These are phyloP conservation scores for Ephydatia muelleri DNA, from an alignment of 37 sponge, comb jelly and placozoan genomes.

Conservation along the genomic window DNA sequence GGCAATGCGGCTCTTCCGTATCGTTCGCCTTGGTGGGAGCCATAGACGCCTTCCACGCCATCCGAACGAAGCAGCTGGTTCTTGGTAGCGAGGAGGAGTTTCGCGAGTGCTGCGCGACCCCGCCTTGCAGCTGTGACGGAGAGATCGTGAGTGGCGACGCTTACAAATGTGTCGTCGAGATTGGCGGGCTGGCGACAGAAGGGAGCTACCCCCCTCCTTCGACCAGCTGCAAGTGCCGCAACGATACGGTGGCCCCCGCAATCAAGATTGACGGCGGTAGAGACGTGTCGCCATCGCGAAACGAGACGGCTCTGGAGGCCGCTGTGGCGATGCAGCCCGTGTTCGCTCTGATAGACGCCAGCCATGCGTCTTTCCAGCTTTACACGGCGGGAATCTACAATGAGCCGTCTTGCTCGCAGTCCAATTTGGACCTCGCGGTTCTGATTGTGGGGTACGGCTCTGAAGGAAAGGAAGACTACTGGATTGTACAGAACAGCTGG, in stretches of 20 bases:
- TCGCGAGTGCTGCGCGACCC: constrained; percentile 52
- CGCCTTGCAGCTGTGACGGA: constrained; percentile 12
- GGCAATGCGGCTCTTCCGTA: constrained; percentile 17
- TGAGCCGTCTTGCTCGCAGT: constrained; percentile 50
- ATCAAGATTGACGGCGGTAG: constrained; percentile 29
- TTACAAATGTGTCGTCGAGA: constrained; percentile 26
- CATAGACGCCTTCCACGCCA: constrained; percentile 38
- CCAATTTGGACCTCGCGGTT: constrained; percentile 49
- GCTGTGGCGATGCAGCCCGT: constrained; percentile 66
- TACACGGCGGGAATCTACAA: constrained; percentile 56
- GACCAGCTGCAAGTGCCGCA: constrained; percentile 20
- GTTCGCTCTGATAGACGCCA: constrained; percentile 46
- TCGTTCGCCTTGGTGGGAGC: constrained; percentile 21
- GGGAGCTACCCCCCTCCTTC: background rate
- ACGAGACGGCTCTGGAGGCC: constrained; percentile 44
- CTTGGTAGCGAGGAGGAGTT: constrained; percentile 39
- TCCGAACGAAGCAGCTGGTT: constrained; percentile 48
- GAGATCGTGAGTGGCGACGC: background rate
- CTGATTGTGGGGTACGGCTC: constrained; percentile 73
- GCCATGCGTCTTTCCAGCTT: constrained; percentile 37
- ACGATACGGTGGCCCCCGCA: constrained; percentile 11
- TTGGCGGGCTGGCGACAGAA: constrained; percentile 59
- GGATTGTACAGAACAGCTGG: constrained; percentile 71
- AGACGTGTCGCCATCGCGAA: constrained; percentile 22
- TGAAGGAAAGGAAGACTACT: constrained; percentile 56